A percentile compares a stretch with the other conserved stretches of the same genome.
phyloP scores from a whole-genome alignment of 2,797 vertebrate species.

The Syngnathus rostellatus region DNA sequence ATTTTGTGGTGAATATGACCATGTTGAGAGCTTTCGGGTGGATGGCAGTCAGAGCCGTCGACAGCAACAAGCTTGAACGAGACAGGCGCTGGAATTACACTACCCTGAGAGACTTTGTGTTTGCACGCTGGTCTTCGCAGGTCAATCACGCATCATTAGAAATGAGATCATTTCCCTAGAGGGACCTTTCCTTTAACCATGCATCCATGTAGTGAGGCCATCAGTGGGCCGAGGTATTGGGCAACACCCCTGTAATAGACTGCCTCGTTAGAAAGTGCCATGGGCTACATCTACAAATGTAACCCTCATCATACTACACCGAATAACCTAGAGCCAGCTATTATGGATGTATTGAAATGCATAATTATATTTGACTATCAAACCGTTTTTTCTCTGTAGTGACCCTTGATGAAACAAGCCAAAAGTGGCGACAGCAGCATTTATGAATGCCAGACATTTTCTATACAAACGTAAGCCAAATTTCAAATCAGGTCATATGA shows the following conservation, averaged over 20 bases:
- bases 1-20: background rate
- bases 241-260: slow-evolving; percentile 62
- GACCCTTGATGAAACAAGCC: background rate
- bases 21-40: slow-evolving; percentile 1
- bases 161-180: slow-evolving; percentile 53
- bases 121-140: slow-evolving; percentile 56
- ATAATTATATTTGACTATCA: slow-evolving; percentile 21
- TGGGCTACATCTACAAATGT: slow-evolving; percentile 32
- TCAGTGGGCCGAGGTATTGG: slow-evolving; percentile 57
- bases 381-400: background rate
- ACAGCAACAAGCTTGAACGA: slow-evolving; percentile 52
- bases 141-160: slow-evolving; percentile 68
- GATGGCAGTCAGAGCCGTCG: slow-evolving; percentile 29
- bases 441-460: background rate
- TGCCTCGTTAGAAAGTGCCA: slow-evolving; percentile 57
- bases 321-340: background rate
- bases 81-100: slow-evolving; percentile 53
- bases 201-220: slow-evolving; percentile 57
- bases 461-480: slow-evolving; percentile 25
- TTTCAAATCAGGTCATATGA: slow-evolving; percentile 46
- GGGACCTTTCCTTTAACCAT: slow-evolving; percentile 52
- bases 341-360: too few species aligned
- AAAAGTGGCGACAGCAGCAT: background rate
- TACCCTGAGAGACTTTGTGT: slow-evolving; percentile 52
- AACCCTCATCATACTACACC: background rate